Base-by-base conservation (phyloP, 2,797 vertebrate species). In the Pempheris klunzingeri region DNA sequence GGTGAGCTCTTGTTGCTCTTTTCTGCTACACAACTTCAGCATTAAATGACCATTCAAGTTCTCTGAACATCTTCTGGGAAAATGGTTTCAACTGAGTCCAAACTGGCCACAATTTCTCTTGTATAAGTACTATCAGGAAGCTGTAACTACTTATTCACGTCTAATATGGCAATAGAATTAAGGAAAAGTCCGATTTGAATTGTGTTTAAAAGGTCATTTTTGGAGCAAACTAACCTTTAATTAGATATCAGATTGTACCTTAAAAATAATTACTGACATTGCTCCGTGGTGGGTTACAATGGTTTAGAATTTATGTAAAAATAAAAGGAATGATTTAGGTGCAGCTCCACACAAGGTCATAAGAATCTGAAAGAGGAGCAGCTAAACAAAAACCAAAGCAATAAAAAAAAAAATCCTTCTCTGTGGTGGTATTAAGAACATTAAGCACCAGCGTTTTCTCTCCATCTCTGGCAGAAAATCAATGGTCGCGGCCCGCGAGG, bases 381-480 rank as follows among this genome's bases (percentile, higher is more conserved):
- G 71, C 81, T 86, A 91, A 93, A 93, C 84, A 92, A 92, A 90
- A 90, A 84, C 73, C 78, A 80, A 86, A 64, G 68, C 58, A 81
- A 84, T 86, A 75, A 71, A 74, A 83, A 74, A 54, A 72, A 75
- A 74, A 77, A 26, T 1, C 47, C 52, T 49, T 66, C 86, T 88
- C 82, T 86, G 77, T 88, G 84, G 72, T 63, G 78, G 89, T 89
- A 94, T 93, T 94, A 94, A 92, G 92, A 90, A 91, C 89, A 91
- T 93, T 94, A 92, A 92, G 88, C 87, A 85, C 81, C 69, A n/a
- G 80, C 80, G 86, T 92, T 92, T 93, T 81, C 79, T 84, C 86
- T 87, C 87, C 89, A 92, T 94, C 91, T 88, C 86, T 83, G 90
- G 94, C 92, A 94, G 92, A 94, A 94, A 94, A 95, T 95, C 94